These are phyloP conservation scores for Anthoptus insignis DNA, from an alignment of 2,888 invertebrate species.

Conservation along the genomic window DNA sequence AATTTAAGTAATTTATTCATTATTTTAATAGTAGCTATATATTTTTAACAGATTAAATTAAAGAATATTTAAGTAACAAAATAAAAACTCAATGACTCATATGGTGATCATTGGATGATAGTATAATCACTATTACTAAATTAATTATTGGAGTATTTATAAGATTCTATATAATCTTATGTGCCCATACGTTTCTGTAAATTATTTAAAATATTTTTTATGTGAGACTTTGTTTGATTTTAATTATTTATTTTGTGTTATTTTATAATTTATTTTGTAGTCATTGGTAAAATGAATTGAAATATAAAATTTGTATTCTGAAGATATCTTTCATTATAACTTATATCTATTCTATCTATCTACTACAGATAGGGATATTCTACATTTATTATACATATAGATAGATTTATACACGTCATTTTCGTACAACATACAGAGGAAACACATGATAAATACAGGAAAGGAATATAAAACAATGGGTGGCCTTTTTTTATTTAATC, in stretches of 20 bases:
- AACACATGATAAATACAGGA: too few relatives aligned
- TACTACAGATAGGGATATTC: too few relatives aligned
- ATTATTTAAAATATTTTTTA: constrained; percentile 6
- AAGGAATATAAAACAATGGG: too few relatives aligned
- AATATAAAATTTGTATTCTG: constrained; percentile 21
- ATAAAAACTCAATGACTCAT: too few relatives aligned
- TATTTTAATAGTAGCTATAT: neutral
- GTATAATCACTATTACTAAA: too few relatives aligned
- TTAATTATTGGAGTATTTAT: neutral
- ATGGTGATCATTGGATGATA: too few relatives aligned
- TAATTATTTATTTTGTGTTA: neutral
- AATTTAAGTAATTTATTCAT: neutral
- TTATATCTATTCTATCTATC: too few relatives aligned
- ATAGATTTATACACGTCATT: too few relatives aligned
- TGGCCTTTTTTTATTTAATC: too few relatives aligned
- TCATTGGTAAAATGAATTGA: constrained; percentile 1
- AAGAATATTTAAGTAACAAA: neutral
- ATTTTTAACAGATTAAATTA: neutral
- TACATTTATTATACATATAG: too few relatives aligned
- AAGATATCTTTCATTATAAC: too few relatives aligned
- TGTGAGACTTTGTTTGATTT: neutral
- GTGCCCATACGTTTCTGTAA: constrained; percentile 17
- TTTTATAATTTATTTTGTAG: constrained; percentile 19
- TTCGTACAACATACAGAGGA: too few relatives aligned
- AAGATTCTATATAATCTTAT: neutral